These are phyloP conservation scores for Gortyna flavago DNA, from an alignment of 2,888 invertebrate genomes.

Conservation along the genomic window DNA sequence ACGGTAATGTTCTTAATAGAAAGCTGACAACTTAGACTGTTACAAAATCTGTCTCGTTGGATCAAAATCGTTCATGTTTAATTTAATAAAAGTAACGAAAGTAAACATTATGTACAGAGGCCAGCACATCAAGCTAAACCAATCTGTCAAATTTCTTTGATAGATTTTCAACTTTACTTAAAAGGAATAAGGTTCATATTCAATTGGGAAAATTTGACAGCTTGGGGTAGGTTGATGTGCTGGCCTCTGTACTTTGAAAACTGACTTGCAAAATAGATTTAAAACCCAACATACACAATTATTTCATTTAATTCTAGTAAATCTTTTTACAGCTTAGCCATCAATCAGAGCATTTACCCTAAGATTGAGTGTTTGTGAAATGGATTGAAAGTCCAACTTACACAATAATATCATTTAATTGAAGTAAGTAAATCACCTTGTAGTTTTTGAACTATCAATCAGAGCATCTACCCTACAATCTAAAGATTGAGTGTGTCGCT, in stretches of 20 bases:
- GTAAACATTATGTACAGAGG: not conserved
- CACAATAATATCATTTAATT: not conserved
- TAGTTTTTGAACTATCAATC: slow-evolving; percentile 10
- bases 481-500: slow-evolving; percentile 33
- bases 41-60: not conserved
- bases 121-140: too few species aligned
- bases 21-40: not conserved
- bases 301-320: too few species aligned
- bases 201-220: too few species aligned
- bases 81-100: not conserved
- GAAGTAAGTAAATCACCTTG: not conserved
- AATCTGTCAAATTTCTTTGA: too few species aligned
- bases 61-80: not conserved
- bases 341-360: slow-evolving; percentile 20
- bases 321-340: not conserved
- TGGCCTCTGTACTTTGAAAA: too few species aligned
- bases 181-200: too few species aligned
- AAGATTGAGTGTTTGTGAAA: slow-evolving; percentile 9
- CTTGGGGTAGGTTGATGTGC: too few species aligned
- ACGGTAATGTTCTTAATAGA: not conserved
- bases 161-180: too few species aligned
- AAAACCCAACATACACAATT: too few species aligned
- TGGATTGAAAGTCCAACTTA: not conserved
- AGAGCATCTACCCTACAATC: slow-evolving; percentile 15
- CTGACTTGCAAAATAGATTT: too few species aligned